These are phyloP conservation scores for Telmatherina bonti DNA, from an alignment of 2,797 vertebrate genomes.

Conservation along the genomic window DNA sequence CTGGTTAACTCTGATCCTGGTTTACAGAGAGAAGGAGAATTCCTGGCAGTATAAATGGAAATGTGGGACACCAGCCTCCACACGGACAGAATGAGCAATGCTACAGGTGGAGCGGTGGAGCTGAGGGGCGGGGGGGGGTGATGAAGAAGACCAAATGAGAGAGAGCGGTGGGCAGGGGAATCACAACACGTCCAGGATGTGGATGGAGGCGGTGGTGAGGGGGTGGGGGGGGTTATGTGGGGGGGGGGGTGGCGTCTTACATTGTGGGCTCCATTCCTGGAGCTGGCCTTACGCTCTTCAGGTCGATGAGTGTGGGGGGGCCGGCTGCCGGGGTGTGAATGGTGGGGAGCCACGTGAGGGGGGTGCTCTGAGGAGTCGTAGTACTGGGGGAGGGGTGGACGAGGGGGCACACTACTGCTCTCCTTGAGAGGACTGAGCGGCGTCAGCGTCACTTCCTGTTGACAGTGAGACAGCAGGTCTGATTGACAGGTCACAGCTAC, in stretches of 20 bases:
- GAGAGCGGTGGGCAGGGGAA: not conserved
- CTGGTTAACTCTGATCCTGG: no score
- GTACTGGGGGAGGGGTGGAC: constrained; percentile 94
- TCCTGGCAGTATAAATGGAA: no score
- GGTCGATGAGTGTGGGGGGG: constrained; percentile 81
- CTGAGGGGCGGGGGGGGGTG: no score
- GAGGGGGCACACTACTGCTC: constrained; percentile 89
- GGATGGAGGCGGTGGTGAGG: not conserved
- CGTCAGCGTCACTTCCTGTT: constrained; percentile 65
- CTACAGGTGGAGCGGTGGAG: not conserved
- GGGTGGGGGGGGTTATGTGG: no score
- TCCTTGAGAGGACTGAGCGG: constrained; percentile 88
- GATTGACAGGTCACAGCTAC: constrained; percentile 12
- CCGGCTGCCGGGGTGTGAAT: constrained; percentile 79
- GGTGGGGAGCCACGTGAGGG: constrained; percentile 85
- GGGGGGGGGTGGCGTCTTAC: no score
- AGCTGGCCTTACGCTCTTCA: constrained; percentile 90
- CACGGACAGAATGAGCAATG: no score
- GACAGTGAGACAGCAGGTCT: constrained; percentile 53
- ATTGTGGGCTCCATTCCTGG: constrained; percentile 91
- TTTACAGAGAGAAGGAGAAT: no score
- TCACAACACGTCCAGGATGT: not conserved
- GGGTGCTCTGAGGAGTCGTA: constrained; percentile 91
- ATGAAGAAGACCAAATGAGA: not conserved
- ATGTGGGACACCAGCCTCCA: no score